A percentile compares a stretch with the other conserved stretches of the same genome.
phyloP scores from a whole-genome alignment of 2,797 vertebrate species.

The Diglossa cyanea region DNA sequence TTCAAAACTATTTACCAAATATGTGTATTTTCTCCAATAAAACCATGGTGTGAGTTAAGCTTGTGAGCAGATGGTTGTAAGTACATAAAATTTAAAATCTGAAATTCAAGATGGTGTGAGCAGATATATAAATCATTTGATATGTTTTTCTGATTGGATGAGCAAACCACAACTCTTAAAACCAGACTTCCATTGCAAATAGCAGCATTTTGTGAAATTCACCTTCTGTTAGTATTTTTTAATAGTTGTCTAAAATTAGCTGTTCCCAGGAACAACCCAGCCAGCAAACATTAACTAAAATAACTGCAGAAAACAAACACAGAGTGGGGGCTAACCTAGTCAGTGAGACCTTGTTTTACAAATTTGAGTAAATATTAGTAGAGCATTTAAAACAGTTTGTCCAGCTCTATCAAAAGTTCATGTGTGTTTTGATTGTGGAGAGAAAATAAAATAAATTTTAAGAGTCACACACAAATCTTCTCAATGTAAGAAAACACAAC shows the following conservation, averaged over 20 bases:
- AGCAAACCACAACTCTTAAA: constrained; percentile 54
- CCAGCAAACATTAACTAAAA: constrained; percentile 52
- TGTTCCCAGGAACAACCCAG: constrained; percentile 22
- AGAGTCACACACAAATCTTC: accelerated
- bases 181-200: constrained; percentile 50
- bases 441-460: not conserved
- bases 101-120: constrained; percentile 53
- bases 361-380: constrained; percentile 7
- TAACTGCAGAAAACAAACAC: constrained; percentile 50
- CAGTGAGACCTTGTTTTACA: not conserved
- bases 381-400: not conserved
- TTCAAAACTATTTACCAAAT: constrained; percentile 33
- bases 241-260: constrained; percentile 63
- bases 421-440: not conserved
- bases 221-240: constrained; percentile 62
- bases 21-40: not conserved
- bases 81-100: constrained; percentile 57
- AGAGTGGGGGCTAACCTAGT: not conserved
- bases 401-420: not conserved
- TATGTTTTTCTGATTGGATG: constrained; percentile 46
- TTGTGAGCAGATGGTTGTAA: constrained; percentile 50
- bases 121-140: constrained; percentile 48
- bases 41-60: constrained; percentile 1
- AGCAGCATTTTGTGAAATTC: constrained; percentile 54
- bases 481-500: not conserved